Evolutionary conservation across 2,113 vertebrate genomes (phyloP).

Genomic region (Phrynosoma platyrhinos): DNA sequence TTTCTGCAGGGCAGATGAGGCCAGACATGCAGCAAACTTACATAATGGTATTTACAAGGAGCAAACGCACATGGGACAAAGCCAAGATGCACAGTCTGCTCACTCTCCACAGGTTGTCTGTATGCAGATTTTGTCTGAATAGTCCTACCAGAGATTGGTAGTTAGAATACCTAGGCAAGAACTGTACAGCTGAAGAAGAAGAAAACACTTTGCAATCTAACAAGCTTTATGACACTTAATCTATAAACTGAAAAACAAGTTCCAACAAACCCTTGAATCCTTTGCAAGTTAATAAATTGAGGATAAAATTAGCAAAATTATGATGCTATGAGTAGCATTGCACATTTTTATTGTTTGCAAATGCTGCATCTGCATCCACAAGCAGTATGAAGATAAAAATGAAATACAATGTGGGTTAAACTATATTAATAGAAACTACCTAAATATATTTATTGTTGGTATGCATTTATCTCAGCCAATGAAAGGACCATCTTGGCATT

Average conservation of each 20-base stretch:
- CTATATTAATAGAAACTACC: background rate
- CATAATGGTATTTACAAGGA: too few species aligned
- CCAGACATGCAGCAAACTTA: background rate
- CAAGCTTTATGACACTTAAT: background rate
- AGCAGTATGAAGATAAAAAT: background rate
- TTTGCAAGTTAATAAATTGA: background rate
- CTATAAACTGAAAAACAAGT: background rate
- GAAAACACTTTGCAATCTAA: background rate
- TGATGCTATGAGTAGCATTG: background rate
- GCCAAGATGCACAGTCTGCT: background rate
- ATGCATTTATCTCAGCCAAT: too few species aligned
- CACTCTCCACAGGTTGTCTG: background rate
- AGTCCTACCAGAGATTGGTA: background rate
- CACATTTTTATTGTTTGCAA: background rate
- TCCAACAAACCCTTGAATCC: background rate
- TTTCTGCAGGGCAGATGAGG: too few species aligned
- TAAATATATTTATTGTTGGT: too few species aligned
- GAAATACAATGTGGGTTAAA: background rate
- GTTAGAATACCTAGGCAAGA: background rate
- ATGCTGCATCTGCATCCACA: too few species aligned
- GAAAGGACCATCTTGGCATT: too few species aligned
- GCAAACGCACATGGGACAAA: background rate
- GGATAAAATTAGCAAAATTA: background rate
- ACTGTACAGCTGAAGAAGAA: background rate
- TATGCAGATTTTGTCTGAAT: background rate